Base-by-base conservation (phyloP, 1,140 invertebrate species). In the Achatina immaculata region DNA sequence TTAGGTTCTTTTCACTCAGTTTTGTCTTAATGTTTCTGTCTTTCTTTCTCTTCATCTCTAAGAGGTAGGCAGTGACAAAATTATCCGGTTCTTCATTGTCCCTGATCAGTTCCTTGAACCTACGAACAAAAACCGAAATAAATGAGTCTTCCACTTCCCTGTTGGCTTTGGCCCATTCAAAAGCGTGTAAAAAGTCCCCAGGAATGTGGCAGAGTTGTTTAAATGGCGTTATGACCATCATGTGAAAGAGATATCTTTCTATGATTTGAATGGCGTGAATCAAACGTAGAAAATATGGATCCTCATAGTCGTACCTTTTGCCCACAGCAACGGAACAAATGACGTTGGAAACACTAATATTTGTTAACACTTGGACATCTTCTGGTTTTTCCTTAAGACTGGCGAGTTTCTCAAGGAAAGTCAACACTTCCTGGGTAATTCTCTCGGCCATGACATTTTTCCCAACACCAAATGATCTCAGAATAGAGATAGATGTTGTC, bases 101-200 rank as follows among this genome's bases (percentile, higher is more conserved):
- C 11, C 36, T 42, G 66, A 69, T 34, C 7, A 16, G 16, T n/a
- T 69, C 6, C 36, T 11, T 69, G 6, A 69, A 16, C 24, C 24
- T 6, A 6, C 19, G 9, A 69, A 69, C 34, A 9, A 34, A 6
- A n/a, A n/a, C n/a, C n/a, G n/a, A n/a, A n/a, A n/a, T n/a, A n/a
- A n/a, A n/a, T n/a, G n/a, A n/a, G n/a, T 38, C 40, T 6, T 34
- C 36, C 4, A 69, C 19, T 38, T 69, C 66, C 2, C 3, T 7
- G 14, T 7, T 11, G 36, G 40, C 19, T 38, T 19, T 69, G 28
- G 24, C 19, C 34, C 42, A 65, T 42, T 24, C 51, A 45, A 82
- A 77, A 48, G 72, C 36, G 3, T 82, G 66, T 42, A 85, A 83
- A 14, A 55, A 16, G 76, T 85, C 84, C 0, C 84, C 82, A 24